These are phyloP conservation scores for Lepeophtheirus salmonis DNA, from an alignment of 1,140 invertebrate genomes.

Conservation along the genomic window DNA sequence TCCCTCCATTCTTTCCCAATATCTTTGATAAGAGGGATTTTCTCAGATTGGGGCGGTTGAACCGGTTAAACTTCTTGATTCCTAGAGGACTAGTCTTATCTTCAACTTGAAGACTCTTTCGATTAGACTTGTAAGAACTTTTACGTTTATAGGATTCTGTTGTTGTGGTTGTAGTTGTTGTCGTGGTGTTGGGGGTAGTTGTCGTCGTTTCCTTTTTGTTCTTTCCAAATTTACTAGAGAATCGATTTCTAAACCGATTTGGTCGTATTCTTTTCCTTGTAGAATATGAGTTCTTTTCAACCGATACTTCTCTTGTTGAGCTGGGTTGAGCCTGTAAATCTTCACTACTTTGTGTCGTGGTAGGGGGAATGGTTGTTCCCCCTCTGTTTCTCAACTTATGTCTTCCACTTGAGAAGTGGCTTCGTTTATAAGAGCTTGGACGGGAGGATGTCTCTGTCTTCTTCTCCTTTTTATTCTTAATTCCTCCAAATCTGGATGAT, in stretches of 20 bases:
- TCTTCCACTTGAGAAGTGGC: background rate
- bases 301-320: background rate
- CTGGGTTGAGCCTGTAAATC: background rate
- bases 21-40: conserved; percentile 9
- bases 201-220: background rate
- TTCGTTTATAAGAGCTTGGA: background rate
- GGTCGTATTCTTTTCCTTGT: background rate
- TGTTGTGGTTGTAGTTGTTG: background rate
- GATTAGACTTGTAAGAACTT: background rate
- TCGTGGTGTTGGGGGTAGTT: background rate
- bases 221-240: background rate
- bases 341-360: background rate
- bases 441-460: conserved; percentile 18
- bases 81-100: background rate
- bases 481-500: conserved; percentile 22
- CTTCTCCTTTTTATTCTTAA: conserved; percentile 20
- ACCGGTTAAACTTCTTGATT: conserved; percentile 17
- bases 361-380: too few relatives aligned
- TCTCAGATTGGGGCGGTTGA: conserved; percentile 9
- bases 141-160: background rate
- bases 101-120: background rate
- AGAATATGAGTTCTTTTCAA: background rate
- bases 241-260: background rate
- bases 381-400: background rate
- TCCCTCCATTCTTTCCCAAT: conserved; percentile 1